These are phyloP conservation scores for Oryzias melastigma DNA, from an alignment of 2,113 vertebrate genomes.

Conservation along the genomic window DNA sequence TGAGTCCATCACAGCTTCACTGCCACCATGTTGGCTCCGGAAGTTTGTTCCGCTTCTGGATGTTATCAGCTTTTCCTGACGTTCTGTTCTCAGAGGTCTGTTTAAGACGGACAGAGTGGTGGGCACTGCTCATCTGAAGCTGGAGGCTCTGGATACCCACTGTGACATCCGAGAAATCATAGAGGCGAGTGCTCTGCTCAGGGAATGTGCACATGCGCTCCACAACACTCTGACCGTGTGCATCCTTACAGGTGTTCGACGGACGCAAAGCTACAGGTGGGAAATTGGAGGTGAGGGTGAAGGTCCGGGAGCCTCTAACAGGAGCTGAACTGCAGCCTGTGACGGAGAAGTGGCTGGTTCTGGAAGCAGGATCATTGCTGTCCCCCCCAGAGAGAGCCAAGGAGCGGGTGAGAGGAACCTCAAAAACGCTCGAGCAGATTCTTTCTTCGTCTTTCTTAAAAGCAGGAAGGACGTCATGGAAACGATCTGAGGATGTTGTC, in stretches of 20 bases:
- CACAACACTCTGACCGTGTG: not conserved
- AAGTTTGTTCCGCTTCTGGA: fast-evolving
- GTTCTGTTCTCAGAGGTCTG: constrained; percentile 75
- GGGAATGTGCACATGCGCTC: no score
- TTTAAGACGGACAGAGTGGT: constrained; percentile 86
- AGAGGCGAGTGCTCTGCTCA: constrained; percentile 71
- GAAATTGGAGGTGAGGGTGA: constrained; percentile 84
- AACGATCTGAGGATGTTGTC: no score
- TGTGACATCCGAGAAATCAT: constrained; percentile 86
- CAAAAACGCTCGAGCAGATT: no score
- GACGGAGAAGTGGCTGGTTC: constrained; percentile 87
- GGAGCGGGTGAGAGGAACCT: constrained; percentile 40
- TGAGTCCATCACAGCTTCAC: constrained; percentile 41
- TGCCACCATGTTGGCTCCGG: no score
- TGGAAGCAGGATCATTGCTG: constrained; percentile 72
- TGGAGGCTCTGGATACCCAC: constrained; percentile 81
- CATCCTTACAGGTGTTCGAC: constrained; percentile 78
- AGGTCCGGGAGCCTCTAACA: constrained; percentile 84
- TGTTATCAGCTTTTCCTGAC: constrained; percentile 1
- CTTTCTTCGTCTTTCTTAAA: no score
- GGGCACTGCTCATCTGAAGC: constrained; percentile 86
- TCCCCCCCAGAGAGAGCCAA: constrained; percentile 56
- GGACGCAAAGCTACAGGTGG: constrained; percentile 88
- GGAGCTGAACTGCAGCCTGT: constrained; percentile 81
- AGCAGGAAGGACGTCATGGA: no score